Conservation (phyloP, 2,797 vertebrate species). For the Acridotheres tristis region DNA sequence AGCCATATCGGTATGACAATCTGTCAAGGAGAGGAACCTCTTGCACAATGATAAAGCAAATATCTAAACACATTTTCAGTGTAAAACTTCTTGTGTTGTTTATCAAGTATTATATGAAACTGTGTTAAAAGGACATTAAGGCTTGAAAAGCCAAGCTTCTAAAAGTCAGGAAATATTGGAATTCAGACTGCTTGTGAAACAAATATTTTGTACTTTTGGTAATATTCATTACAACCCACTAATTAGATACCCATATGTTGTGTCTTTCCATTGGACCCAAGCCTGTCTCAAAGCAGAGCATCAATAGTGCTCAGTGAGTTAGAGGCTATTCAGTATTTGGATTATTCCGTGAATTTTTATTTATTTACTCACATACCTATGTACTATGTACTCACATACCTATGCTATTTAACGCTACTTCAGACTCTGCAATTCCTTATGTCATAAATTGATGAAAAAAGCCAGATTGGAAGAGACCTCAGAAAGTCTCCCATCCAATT, state of each 20-base stretch:
- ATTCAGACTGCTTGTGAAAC: neutral
- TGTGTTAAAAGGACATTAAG: constrained; percentile 8
- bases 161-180: neutral
- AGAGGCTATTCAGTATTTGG: neutral
- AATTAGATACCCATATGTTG: neutral
- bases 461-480: neutral
- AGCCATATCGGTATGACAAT: neutral
- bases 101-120: neutral
- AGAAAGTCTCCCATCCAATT: neutral
- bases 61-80: constrained; percentile 2
- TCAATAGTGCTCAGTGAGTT: neutral
- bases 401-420: neutral
- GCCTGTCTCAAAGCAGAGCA: neutral
- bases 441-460: neutral
- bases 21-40: constrained; percentile 53
- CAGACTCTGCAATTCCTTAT: neutral
- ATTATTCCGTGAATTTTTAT: neutral
- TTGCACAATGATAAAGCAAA: constrained; percentile 20
- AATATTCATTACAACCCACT: neutral
- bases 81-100: neutral
- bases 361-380: neutral
- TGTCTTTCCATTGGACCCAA: neutral
- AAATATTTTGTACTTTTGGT: neutral
- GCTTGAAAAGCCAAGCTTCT: neutral
- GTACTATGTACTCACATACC: neutral